A percentile compares a stretch with the other conserved stretches of the same genome.
Evolutionary conservation across 2,888 invertebrate genomes (phyloP).

Genomic region (Dasypolia templi): DNA sequence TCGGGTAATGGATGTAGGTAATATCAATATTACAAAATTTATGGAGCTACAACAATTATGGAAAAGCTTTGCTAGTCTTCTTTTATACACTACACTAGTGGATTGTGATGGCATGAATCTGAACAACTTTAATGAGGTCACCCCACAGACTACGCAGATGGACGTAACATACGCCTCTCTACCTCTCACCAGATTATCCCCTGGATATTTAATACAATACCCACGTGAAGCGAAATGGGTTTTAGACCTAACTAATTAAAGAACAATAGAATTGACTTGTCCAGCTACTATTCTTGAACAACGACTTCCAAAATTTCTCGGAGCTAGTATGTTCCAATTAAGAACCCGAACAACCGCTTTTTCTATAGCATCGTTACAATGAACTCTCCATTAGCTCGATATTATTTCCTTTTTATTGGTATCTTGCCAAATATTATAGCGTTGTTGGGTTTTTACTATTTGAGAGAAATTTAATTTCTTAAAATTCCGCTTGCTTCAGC

Average conservation of each 20-base stretch:
- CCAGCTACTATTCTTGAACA: slow-evolving; percentile 18
- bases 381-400: slow-evolving; percentile 26
- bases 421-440: slow-evolving; percentile 66
- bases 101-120: slow-evolving; percentile 1
- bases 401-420: slow-evolving; percentile 65
- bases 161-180: slow-evolving; percentile 20
- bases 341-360: slow-evolving; percentile 35
- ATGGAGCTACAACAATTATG: neutral
- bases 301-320: slow-evolving; percentile 27
- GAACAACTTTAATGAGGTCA: slow-evolving; percentile 16
- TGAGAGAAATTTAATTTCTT: slow-evolving; percentile 63
- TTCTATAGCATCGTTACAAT: slow-evolving; percentile 49
- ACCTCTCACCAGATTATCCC: slow-evolving; percentile 30
- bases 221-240: slow-evolving; percentile 12
- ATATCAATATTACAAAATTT: neutral
- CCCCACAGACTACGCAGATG: slow-evolving; percentile 24
- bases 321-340: slow-evolving; percentile 40
- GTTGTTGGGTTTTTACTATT: slow-evolving; percentile 54
- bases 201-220: slow-evolving; percentile 42
- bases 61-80: neutral
- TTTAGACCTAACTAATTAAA: slow-evolving; percentile 34
- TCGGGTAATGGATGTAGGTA: slow-evolving; percentile 3
- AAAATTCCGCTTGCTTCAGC: slow-evolving; percentile 53
- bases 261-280: slow-evolving; percentile 26
- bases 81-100: neutral